A percentile compares a stretch with the other conserved stretches of the same genome.
phyloP scores from a whole-genome alignment of 2,797 vertebrate species.

The Pyrocephalus nanus region DNA sequence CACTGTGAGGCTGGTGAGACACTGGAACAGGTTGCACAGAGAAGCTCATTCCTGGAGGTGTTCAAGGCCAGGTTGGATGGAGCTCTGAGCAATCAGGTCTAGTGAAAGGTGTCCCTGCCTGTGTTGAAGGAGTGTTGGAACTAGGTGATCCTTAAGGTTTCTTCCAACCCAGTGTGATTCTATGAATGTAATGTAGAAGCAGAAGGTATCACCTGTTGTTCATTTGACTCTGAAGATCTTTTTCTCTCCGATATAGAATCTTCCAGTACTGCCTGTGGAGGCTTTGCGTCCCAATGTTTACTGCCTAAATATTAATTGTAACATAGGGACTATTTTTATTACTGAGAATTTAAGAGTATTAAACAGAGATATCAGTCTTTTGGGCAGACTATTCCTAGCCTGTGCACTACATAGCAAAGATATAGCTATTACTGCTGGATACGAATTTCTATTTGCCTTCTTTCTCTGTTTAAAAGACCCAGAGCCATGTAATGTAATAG shows the following conservation, averaged over 20 bases:
- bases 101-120: background rate
- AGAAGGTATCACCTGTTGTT: background rate
- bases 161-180: background rate
- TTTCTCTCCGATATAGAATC: background rate
- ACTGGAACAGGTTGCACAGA: background rate
- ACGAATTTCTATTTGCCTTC: background rate
- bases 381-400: background rate
- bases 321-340: background rate
- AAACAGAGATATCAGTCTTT: background rate
- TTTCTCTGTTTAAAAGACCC: background rate
- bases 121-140: fast-evolving
- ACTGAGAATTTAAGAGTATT: background rate
- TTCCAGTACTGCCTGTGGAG: background rate
- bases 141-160: background rate
- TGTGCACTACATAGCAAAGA: background rate
- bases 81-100: background rate
- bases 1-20: background rate
- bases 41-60: too few relatives aligned
- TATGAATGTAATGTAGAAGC: background rate
- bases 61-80: background rate
- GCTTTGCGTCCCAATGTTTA: background rate
- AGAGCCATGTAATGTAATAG: background rate
- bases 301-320: background rate
- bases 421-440: background rate
- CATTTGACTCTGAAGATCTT: background rate